A percentile compares a stretch with the other conserved stretches of the same genome.
phyloP scores from a whole-genome alignment of 2,797 vertebrate species.

The Tiaroga cobitis region DNA sequence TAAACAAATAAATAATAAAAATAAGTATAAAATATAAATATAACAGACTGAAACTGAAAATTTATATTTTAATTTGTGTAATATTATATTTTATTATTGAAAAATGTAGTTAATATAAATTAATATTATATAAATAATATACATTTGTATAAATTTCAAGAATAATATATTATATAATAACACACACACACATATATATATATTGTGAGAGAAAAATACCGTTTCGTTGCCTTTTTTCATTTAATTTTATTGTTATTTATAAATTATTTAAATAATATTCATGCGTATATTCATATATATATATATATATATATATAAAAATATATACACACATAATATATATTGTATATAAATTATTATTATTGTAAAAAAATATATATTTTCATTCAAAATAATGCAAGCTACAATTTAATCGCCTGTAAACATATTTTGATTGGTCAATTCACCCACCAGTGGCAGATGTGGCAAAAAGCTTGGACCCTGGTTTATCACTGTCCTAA shows the following conservation, averaged over 20 bases:
- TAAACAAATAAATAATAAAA: not conserved
- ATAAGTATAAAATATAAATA: not conserved
- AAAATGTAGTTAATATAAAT: not conserved
- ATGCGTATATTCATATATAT: not conserved
- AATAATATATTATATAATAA: not conserved
- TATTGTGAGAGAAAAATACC: no score
- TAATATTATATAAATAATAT: not conserved
- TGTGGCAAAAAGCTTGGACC: not conserved
- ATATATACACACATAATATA: not conserved
- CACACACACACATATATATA: fast-evolving
- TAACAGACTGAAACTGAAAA: not conserved
- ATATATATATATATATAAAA: not conserved
- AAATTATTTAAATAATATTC: not conserved
- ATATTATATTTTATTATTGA: not conserved
- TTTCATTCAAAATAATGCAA: not conserved
- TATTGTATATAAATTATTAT: not conserved
- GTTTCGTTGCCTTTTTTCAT: no score
- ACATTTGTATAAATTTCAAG: not conserved
- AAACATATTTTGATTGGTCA: not conserved
- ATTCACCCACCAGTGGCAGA: not conserved
- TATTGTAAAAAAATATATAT: not conserved
- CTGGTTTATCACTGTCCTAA: not conserved
- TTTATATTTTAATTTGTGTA: not conserved
- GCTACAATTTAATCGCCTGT: not conserved
- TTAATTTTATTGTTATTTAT: not conserved